Conservation (phyloP, 2,797 vertebrate species). For the Ibycter americanus region DNA sequence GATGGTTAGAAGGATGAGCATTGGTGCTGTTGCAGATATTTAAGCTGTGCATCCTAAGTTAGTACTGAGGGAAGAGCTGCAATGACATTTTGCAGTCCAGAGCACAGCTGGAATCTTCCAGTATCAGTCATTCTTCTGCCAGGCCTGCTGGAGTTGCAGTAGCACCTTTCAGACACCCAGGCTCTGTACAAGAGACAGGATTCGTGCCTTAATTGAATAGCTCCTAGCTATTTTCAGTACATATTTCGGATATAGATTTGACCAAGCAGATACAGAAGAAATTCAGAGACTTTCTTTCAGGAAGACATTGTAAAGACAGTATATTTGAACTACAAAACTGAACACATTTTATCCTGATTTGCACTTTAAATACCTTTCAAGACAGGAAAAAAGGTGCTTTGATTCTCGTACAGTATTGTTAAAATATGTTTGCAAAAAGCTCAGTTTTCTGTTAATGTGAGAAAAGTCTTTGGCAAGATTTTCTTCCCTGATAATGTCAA, state of each 20-base stretch:
- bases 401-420: background rate
- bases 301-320: background rate
- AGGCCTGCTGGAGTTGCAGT: background rate
- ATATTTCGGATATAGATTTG: background rate
- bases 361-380: background rate
- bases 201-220: background rate
- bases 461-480: background rate
- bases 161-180: background rate
- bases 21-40: background rate
- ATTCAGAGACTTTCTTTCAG: background rate
- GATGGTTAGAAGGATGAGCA: background rate
- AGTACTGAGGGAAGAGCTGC: background rate
- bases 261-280: background rate
- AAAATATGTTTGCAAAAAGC: background rate
- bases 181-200: background rate
- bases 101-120: background rate
- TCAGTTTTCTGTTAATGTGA: background rate
- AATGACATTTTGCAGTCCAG: background rate
- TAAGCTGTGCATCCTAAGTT: background rate
- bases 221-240: background rate
- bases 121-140: background rate
- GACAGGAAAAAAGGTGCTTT: background rate
- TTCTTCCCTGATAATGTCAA: background rate
- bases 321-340: background rate
- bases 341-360: background rate